A percentile compares a stretch with the other conserved stretches of the same genome.
phyloP scores from a whole-genome alignment of 2,113 vertebrate genomes.

The Girardinichthys multiradiatus region DNA sequence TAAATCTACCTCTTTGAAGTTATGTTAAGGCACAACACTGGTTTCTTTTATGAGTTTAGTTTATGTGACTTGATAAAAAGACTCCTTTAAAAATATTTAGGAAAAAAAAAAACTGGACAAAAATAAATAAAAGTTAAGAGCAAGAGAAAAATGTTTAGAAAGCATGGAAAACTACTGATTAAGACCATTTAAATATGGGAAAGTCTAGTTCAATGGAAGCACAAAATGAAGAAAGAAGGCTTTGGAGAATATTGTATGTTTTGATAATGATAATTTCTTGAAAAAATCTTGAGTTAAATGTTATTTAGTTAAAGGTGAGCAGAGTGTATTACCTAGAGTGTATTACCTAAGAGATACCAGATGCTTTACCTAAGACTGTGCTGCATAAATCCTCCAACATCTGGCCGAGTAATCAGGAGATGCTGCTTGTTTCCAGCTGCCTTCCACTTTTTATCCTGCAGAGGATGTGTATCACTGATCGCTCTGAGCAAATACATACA shows the following conservation, averaged over 20 bases:
- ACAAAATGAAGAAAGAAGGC: not conserved
- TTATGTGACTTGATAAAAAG: too few species aligned
- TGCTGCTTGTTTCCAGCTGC: slow-evolving; percentile 45
- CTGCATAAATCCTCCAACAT: slow-evolving; percentile 64
- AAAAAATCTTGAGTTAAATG: not conserved
- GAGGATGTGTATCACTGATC: slow-evolving; percentile 54
- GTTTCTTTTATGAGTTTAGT: too few species aligned
- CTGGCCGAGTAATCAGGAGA: slow-evolving; percentile 66
- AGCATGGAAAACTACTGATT: not conserved
- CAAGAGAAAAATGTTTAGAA: not conserved
- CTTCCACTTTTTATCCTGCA: slow-evolving; percentile 39
- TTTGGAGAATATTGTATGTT: not conserved
- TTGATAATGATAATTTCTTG: not conserved
- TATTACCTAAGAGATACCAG: slow-evolving; percentile 61
- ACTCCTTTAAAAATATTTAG: too few species aligned
- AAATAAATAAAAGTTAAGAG: too few species aligned
- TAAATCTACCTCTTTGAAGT: not conserved
- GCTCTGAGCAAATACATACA: slow-evolving; percentile 63
- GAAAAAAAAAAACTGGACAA: too few species aligned
- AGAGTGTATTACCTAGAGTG: slow-evolving; percentile 44
- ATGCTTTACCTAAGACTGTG: slow-evolving; percentile 47
- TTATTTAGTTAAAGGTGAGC: slow-evolving; percentile 33
- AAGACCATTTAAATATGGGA: not conserved
- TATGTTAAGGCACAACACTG: too few species aligned
- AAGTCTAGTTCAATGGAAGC: not conserved